Percentiles rank a stretch among this genome's conserved stretches.
These are phyloP conservation scores for Diadema setosum DNA, from an alignment of 35 echinoderm and acorn worm species.

Conservation along the genomic window DNA sequence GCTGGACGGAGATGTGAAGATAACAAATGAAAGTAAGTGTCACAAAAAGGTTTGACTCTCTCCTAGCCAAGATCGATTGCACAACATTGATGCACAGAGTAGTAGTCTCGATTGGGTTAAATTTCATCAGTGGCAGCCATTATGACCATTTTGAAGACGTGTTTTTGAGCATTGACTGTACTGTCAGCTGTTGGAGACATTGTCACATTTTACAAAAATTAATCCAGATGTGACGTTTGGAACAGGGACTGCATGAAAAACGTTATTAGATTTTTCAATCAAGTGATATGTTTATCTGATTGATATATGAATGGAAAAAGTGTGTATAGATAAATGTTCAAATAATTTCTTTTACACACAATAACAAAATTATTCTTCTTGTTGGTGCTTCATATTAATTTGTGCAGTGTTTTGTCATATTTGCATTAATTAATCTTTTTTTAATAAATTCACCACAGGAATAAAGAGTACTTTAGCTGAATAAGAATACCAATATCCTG, in stretches of 20 bases:
- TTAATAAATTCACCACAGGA: neutral
- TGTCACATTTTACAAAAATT: no score
- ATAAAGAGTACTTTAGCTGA: neutral
- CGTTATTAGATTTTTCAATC: no score
- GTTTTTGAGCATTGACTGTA: no score
- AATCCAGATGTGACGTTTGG: no score
- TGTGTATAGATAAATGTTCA: no score
- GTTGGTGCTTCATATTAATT: no score
- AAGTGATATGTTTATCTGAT: no score
- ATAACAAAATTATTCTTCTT: no score
- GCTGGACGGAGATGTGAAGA: slow-evolving; percentile 79
- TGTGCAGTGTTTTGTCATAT: neutral
- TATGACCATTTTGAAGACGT: neutral
- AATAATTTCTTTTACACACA: no score
- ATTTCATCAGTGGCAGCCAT: neutral
- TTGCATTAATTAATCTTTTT: neutral
- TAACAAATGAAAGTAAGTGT: slow-evolving; percentile 83
- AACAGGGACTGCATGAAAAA: no score
- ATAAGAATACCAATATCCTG: neutral
- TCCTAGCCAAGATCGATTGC: neutral
- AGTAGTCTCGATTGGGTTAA: neutral
- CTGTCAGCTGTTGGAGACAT: no score
- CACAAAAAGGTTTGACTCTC: neutral
- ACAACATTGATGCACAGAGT: neutral
- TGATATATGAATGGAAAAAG: no score